Percentiles rank a stretch among this genome's conserved stretches.
phyloP scores from a whole-genome alignment of 37 sponge, comb jelly and placozoan species.

The Spongilla lacustris region DNA sequence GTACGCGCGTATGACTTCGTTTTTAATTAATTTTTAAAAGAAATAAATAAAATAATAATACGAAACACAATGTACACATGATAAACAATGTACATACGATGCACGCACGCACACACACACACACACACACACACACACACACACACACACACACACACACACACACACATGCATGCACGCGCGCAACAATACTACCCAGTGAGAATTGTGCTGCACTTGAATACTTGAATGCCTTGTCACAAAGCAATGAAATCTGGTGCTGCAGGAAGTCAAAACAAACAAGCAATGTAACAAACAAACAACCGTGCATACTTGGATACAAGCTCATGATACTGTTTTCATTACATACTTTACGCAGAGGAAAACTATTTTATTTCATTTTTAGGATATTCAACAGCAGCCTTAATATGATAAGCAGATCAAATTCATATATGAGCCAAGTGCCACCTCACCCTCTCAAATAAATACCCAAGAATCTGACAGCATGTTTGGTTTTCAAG shows the following conservation, averaged over 20 bases:
- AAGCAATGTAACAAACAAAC: neutral
- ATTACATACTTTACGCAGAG: too few relatives aligned
- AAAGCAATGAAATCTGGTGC: conserved; percentile 75
- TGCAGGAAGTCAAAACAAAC: neutral
- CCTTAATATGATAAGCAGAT: too few relatives aligned
- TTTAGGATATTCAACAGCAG: too few relatives aligned
- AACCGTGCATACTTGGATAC: too few relatives aligned
- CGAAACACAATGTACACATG: neutral
- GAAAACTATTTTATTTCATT: too few relatives aligned
- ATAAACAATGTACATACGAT: too few relatives aligned
- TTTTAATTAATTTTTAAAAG: neutral
- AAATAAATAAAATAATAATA: neutral
- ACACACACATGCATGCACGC: neutral
- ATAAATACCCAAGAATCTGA: too few relatives aligned
- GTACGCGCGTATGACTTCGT: neutral
- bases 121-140: conserved; percentile 7
- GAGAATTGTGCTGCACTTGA: neutral
- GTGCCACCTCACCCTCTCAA: too few relatives aligned
- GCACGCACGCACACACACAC: neutral
- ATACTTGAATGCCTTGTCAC: neutral
- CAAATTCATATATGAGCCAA: too few relatives aligned
- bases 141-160: conserved; percentile 5
- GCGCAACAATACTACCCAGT: neutral
- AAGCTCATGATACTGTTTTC: too few relatives aligned
- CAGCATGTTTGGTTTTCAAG: too few relatives aligned